phyloP scores from a whole-genome alignment of 2,888 invertebrate genomes.

The Schizaphis graminum region DNA sequence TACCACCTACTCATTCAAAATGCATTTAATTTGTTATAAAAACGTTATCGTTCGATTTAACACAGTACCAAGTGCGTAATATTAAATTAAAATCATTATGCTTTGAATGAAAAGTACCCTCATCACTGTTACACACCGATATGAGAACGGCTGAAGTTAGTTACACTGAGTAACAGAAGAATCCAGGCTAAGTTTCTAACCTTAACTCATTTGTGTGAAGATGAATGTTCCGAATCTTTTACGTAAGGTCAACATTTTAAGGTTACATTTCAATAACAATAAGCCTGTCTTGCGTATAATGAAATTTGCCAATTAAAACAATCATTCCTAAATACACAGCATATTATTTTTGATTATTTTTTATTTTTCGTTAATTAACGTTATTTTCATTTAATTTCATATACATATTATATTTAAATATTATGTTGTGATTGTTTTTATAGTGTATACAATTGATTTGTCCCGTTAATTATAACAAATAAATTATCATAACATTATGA shows the following conservation, averaged over 20 bases:
- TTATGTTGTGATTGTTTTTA: neutral
- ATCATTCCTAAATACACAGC: neutral
- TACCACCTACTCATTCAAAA: neutral
- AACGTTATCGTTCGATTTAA: neutral
- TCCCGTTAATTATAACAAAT: neutral
- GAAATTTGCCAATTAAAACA: neutral
- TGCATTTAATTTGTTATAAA: neutral
- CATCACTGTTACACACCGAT: neutral
- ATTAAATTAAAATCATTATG: neutral
- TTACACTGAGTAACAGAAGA: neutral
- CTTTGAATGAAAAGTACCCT: neutral
- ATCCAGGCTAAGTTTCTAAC: neutral
- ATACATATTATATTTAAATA: neutral
- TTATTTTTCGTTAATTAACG: neutral
- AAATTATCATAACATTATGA: neutral
- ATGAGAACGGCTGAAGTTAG: neutral
- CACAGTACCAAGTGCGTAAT: neutral
- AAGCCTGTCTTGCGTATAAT: neutral
- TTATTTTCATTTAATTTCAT: neutral
- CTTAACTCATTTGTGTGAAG: neutral
- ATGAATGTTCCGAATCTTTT: neutral
- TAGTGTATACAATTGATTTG: neutral
- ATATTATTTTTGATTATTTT: neutral
- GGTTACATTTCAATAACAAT: neutral
- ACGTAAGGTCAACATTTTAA: neutral